Evolutionary conservation across 2,797 vertebrate species (phyloP).

Genomic region (Pangasius mekongensis): DNA sequence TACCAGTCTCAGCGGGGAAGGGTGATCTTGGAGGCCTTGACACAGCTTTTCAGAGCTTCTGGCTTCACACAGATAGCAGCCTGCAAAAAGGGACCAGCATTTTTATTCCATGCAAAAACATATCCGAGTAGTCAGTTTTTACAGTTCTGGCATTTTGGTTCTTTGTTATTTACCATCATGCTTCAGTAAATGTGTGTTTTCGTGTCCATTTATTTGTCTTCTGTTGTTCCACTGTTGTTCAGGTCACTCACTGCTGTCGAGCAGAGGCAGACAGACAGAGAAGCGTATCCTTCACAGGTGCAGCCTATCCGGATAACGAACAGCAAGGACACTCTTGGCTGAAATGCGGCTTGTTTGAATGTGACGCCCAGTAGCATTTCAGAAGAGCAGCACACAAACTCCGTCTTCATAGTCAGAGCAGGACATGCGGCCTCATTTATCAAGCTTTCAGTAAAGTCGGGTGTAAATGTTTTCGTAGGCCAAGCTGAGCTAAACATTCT

Average conservation of each 20-base stretch:
- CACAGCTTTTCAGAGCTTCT: not conserved
- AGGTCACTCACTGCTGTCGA: too few species aligned
- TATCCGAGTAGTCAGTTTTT: not conserved
- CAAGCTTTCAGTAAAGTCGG: not conserved
- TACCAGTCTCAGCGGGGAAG: not conserved
- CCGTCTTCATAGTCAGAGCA: too few species aligned
- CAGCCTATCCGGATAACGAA: not conserved
- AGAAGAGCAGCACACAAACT: not conserved
- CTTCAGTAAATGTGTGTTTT: not conserved
- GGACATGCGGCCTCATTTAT: too few species aligned
- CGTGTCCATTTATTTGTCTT: not conserved
- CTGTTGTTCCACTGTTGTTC: not conserved
- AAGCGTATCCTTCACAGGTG: not conserved
- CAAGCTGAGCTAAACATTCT: not conserved
- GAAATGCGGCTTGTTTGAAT: not conserved
- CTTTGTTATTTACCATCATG: not conserved
- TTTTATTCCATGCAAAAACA: not conserved
- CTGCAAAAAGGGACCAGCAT: not conserved
- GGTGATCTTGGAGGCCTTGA: not conserved
- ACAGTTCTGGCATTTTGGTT: not conserved
- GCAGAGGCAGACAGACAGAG: too few species aligned
- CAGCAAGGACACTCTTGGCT: not conserved
- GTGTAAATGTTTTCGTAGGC: not conserved
- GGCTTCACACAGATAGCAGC: not conserved
- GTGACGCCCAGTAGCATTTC: not conserved